Conservation (phyloP, 2,797 vertebrate genomes). For the Streptopelia turtur region DNA sequence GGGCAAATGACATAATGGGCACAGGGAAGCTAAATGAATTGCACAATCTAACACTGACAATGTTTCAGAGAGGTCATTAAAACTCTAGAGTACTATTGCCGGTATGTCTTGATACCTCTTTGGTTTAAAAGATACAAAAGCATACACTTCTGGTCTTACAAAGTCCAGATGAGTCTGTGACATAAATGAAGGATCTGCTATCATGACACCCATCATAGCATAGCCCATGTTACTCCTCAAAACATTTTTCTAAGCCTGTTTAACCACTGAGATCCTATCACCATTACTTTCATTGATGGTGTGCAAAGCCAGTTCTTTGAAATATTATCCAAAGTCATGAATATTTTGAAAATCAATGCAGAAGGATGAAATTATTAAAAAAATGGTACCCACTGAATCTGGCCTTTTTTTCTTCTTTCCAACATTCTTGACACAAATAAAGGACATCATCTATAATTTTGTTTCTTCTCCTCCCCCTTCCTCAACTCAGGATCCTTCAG, state of each 20-base stretch:
- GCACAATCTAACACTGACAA: neutral
- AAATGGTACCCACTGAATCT: neutral
- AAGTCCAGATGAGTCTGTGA: neutral
- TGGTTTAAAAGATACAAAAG: neutral
- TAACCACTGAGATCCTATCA: neutral
- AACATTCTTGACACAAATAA: neutral
- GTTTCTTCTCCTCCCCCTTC: neutral
- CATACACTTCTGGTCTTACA: neutral
- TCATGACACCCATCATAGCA: neutral
- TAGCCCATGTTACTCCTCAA: neutral
- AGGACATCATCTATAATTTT: neutral
- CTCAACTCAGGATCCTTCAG: neutral
- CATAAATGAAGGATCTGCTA: neutral
- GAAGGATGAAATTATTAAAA: neutral
- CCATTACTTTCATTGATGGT: neutral
- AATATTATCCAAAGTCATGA: neutral
- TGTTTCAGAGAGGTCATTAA: neutral
- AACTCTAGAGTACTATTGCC: neutral
- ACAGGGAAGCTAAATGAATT: neutral
- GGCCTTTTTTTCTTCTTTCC: neutral
- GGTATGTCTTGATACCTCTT: neutral
- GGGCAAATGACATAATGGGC: neutral
- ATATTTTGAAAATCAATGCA: neutral
- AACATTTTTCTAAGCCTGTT: neutral
- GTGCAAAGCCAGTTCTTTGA: neutral